Percentiles rank a stretch among this genome's conserved stretches.
Conservation (phyloP, 2,113 vertebrate genomes). For the Emydura subglobosa region DNA sequence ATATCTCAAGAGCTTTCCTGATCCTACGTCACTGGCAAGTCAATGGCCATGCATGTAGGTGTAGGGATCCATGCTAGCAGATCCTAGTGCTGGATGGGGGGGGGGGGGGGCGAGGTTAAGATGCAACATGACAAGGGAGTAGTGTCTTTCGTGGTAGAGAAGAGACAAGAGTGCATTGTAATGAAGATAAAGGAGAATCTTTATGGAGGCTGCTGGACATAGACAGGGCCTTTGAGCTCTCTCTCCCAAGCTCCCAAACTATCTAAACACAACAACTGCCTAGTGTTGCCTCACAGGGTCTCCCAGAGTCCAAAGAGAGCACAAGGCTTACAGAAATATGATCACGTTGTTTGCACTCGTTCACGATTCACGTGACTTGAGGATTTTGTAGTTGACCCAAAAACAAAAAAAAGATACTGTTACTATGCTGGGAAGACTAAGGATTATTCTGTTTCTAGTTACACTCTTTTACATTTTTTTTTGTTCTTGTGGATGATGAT, state of each 20-base stretch:
- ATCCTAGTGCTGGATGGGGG: not conserved
- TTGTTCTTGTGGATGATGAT: conserved; percentile 15
- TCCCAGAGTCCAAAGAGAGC: not conserved
- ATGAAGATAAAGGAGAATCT: not conserved
- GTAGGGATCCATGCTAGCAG: not conserved
- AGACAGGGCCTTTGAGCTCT: not conserved
- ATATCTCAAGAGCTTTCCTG: not conserved
- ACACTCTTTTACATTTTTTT: not conserved
- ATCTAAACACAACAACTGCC: not conserved
- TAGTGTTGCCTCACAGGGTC: not conserved
- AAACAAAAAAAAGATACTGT: not conserved
- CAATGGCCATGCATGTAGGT: accelerated
- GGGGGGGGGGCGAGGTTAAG: not conserved
- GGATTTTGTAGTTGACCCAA: not conserved
- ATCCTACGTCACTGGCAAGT: not conserved
- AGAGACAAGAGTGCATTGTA: not conserved
- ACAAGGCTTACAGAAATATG: not conserved
- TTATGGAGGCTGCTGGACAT: not conserved
- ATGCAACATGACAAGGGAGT: not conserved
- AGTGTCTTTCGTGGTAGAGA: not conserved
- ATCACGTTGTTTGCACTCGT: not conserved
- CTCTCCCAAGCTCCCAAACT: not conserved
- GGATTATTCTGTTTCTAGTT: not conserved
- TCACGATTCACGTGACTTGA: not conserved
- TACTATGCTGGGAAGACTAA: not conserved